A percentile compares a stretch with the other conserved stretches of the same genome.
phyloP scores from a whole-genome alignment of 2,113 vertebrate genomes.

The Pyrgilauda ruficollis region DNA sequence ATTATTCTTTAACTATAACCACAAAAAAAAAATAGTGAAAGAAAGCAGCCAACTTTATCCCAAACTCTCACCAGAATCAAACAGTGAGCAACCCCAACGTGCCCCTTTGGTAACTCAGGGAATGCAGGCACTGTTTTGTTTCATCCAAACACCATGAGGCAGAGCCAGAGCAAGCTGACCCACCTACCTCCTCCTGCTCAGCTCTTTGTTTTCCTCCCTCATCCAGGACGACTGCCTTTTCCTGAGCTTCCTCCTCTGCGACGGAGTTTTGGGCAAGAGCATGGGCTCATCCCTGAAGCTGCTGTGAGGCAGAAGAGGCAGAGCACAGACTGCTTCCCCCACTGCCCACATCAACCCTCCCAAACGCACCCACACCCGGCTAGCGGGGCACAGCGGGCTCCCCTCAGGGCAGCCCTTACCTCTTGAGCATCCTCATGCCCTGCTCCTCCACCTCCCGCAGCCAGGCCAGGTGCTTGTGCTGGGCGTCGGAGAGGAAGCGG shows the following conservation, averaged over 20 bases:
- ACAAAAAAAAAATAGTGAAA: not conserved
- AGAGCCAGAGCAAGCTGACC: not conserved
- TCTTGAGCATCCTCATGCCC: slow-evolving; percentile 85
- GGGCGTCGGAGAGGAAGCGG: slow-evolving; percentile 75
- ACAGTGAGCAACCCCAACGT: fast-evolving
- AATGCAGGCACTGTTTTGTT: fast-evolving
- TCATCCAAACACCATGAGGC: fast-evolving
- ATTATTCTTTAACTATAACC: not conserved
- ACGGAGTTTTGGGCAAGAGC: slow-evolving; percentile 90
- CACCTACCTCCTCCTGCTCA: slow-evolving; percentile 78
- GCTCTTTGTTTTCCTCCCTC: slow-evolving; percentile 74
- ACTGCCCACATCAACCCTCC: fast-evolving
- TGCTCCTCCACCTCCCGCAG: slow-evolving; percentile 89
- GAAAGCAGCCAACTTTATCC: not conserved
- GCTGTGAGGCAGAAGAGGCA: slow-evolving; percentile 51
- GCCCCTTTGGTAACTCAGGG: not conserved
- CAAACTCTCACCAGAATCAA: not conserved
- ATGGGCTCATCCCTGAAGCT: slow-evolving; percentile 87
- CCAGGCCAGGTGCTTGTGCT: slow-evolving; percentile 86
- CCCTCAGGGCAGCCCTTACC: slow-evolving; percentile 59
- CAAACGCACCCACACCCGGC: fast-evolving
- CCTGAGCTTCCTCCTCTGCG: slow-evolving; percentile 84
- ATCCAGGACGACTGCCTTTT: slow-evolving; percentile 79
- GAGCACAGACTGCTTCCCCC: not conserved
- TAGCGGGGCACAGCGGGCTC: fast-evolving